phyloP scores from a whole-genome alignment of 2,797 vertebrate species.

The Gymnocypris eckloni region DNA sequence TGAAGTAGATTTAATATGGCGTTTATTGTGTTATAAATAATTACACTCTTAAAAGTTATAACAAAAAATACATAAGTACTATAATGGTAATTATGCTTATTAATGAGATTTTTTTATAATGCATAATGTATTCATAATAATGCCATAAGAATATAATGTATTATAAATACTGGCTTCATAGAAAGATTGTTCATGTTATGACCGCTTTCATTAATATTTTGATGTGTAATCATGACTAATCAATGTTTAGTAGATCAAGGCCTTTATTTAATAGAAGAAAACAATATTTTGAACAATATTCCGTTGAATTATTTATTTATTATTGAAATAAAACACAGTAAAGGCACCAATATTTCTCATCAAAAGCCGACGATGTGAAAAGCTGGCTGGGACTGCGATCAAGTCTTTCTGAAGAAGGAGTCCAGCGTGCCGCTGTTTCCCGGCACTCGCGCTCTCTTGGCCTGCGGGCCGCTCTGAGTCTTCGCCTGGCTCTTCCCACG shows the following conservation, averaged over 20 bases:
- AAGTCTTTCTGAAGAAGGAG: slow-evolving; percentile 87
- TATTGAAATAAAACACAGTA: not conserved
- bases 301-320: not conserved
- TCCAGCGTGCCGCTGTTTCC: slow-evolving; percentile 81
- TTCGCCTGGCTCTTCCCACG: slow-evolving; percentile 80
- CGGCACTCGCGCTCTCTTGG: slow-evolving; percentile 80
- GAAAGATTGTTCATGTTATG: too few relatives aligned
- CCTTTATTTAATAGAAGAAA: not conserved
- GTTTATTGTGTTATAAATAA: too few relatives aligned
- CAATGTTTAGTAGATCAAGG: not conserved
- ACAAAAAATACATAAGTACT: too few relatives aligned
- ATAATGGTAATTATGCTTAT: too few relatives aligned
- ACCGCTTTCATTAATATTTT: not conserved
- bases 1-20: too few relatives aligned
- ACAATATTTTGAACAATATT: not conserved
- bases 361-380: not conserved
- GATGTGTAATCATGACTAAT: not conserved
- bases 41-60: too few relatives aligned
- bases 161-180: too few relatives aligned
- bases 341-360: not conserved
- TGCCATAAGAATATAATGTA: too few relatives aligned
- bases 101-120: too few relatives aligned
- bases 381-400: slow-evolving; percentile 33
- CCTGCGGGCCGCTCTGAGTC: slow-evolving; percentile 71
- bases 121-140: too few relatives aligned